A percentile compares a stretch with the other conserved stretches of the same genome.
Conservation (phyloP, 2,113 vertebrate genomes). For the Symphodus melops region DNA sequence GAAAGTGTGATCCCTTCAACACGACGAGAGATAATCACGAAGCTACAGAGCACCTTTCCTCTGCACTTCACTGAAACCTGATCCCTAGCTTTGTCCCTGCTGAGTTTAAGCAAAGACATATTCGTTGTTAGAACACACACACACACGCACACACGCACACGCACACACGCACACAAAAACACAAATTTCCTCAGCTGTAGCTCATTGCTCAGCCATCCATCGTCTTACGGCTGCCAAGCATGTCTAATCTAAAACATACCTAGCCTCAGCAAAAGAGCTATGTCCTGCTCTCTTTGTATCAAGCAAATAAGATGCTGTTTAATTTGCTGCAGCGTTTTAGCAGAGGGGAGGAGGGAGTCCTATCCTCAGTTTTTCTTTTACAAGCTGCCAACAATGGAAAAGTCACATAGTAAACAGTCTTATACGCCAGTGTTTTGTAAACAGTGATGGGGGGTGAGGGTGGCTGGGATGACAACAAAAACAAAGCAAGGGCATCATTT, state of each 20-base stretch:
- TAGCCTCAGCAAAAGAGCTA: slow-evolving; percentile 61
- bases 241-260: slow-evolving; percentile 84
- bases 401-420: slow-evolving; percentile 46
- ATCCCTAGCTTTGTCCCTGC: slow-evolving; percentile 58
- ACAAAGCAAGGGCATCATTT: slow-evolving; percentile 37
- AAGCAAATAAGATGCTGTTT: slow-evolving; percentile 71
- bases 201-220: slow-evolving; percentile 76
- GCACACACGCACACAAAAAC: slow-evolving; percentile 30
- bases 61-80: slow-evolving; percentile 48
- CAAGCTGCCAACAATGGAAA: slow-evolving; percentile 39
- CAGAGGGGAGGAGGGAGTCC: slow-evolving; percentile 21
- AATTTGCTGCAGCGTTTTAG: slow-evolving; percentile 70
- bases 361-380: slow-evolving; percentile 56
- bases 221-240: slow-evolving; percentile 66
- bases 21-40: slow-evolving; percentile 42
- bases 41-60: slow-evolving; percentile 22
- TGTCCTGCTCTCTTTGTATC: slow-evolving; percentile 56
- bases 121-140: slow-evolving; percentile 56
- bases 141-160: slow-evolving; percentile 8
- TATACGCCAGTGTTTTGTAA: slow-evolving; percentile 64
- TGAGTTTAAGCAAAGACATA: slow-evolving; percentile 55
- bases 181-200: slow-evolving; percentile 57
- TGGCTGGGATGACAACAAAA: slow-evolving; percentile 15
- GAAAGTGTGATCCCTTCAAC: slow-evolving; percentile 26
- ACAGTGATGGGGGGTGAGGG: slow-evolving; percentile 26